These are phyloP conservation scores for Meganola albula DNA, from an alignment of 2,888 invertebrate genomes.

Conservation along the genomic window DNA sequence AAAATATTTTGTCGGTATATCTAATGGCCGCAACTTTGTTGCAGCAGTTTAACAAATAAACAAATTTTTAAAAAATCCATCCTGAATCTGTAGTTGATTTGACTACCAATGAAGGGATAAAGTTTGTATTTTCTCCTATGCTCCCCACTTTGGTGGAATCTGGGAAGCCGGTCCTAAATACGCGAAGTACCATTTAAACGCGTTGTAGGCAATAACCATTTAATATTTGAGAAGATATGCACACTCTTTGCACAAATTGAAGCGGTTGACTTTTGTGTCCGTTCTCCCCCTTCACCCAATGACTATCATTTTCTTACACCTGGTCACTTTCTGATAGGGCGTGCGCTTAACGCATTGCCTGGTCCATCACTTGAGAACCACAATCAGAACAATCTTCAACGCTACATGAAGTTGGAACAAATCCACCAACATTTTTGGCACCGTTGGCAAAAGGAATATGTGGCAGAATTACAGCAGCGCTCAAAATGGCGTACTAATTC, in stretches of 20 bases:
- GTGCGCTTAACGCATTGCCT: slow-evolving; percentile 1
- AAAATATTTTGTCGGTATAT: no score
- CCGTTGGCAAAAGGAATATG: slow-evolving; percentile 10
- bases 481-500: slow-evolving; percentile 4
- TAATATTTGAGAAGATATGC: slow-evolving; percentile 4
- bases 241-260: slow-evolving; percentile 12
- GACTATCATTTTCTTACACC: slow-evolving; percentile 1
- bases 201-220: slow-evolving; percentile 1
- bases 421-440: slow-evolving; percentile 15
- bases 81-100: slow-evolving; percentile 16
- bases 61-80: slow-evolving; percentile 5
- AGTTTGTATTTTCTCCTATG: slow-evolving; percentile 24
- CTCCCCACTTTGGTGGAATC: slow-evolving; percentile 23
- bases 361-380: neutral
- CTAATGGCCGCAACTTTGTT: slow-evolving; percentile 30
- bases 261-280: slow-evolving; percentile 3
- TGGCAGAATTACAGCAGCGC: slow-evolving; percentile 5
- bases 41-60: slow-evolving; percentile 24
- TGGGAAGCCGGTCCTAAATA: slow-evolving; percentile 10
- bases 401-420: neutral
- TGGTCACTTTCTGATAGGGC: slow-evolving; percentile 4
- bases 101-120: slow-evolving; percentile 22
- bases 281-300: neutral
- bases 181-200: slow-evolving; percentile 13
- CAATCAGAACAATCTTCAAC: neutral